Conservation (phyloP, 2,888 invertebrate genomes). For the Encarsia formosa region DNA sequence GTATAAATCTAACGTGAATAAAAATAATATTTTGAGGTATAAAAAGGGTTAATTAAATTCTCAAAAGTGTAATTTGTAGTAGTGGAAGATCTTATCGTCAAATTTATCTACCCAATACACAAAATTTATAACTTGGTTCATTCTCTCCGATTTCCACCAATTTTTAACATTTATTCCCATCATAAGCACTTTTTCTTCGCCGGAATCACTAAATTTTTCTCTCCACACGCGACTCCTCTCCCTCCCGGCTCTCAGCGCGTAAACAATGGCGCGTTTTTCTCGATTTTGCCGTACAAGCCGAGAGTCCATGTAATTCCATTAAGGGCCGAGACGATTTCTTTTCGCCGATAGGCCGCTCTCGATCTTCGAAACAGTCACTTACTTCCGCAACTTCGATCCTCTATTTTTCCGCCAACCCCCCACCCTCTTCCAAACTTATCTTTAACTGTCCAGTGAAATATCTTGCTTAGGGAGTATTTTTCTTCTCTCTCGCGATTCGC, state of each 20-base stretch:
- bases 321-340: constrained; percentile 24
- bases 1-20: no score
- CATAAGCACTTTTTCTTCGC: constrained; percentile 2
- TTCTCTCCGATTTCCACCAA: no score
- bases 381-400: constrained; percentile 2
- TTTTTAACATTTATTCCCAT: constrained; percentile 3
- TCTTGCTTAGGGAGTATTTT: constrained; percentile 12
- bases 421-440: constrained; percentile 6
- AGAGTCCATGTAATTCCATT: constrained; percentile 32
- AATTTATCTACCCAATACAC: background rate
- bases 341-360: constrained; percentile 24
- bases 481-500: no score
- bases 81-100: background rate
- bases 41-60: no score
- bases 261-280: constrained; percentile 20
- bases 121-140: background rate
- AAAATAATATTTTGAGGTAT: no score
- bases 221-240: background rate
- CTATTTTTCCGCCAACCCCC: background rate
- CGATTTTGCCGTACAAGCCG: no score
- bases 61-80: no score
- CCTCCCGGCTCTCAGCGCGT: constrained; percentile 2
- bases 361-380: constrained; percentile 16
- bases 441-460: constrained; percentile 9
- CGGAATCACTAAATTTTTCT: constrained; percentile 11